Percentiles rank a stretch among this genome's conserved stretches.
Conservation (phyloP, 35 echinoderm and acorn worm genomes). For the Apostichopus parvimensis region DNA sequence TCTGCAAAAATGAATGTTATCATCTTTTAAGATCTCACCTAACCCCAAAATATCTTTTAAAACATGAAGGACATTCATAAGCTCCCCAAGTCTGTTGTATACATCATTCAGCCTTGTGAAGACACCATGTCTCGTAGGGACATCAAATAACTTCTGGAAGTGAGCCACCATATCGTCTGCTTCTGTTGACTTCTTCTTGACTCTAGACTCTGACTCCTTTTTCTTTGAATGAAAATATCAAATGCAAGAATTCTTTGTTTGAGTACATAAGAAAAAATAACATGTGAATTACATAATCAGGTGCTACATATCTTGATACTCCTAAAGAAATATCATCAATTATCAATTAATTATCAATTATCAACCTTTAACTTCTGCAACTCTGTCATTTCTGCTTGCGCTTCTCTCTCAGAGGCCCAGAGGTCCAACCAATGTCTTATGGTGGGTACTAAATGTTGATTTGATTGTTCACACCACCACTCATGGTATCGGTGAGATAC, state of each 20-base stretch:
- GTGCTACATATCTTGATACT: no score
- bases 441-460: slow-evolving; percentile 50
- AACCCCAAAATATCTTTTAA: slow-evolving; percentile 76
- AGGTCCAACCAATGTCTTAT: slow-evolving; percentile 48
- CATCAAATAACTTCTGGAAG: slow-evolving; percentile 87
- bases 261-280: no score
- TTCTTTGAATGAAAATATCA: slow-evolving; percentile 13
- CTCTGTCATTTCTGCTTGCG: background rate
- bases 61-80: slow-evolving; percentile 74
- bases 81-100: slow-evolving; percentile 71
- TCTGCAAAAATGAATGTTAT: no score
- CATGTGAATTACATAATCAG: no score
- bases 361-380: background rate
- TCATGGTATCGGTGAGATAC: slow-evolving; percentile 38
- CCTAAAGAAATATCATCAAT: no score
- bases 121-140: slow-evolving; percentile 68
- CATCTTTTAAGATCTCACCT: slow-evolving; percentile 42
- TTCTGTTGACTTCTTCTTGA: slow-evolving; percentile 53
- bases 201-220: background rate
- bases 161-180: slow-evolving; percentile 71
- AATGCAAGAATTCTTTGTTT: no score
- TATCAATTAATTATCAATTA: background rate
- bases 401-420: slow-evolving; percentile 49
- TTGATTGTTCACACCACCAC: slow-evolving; percentile 59
- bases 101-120: slow-evolving; percentile 82